phyloP scores from a whole-genome alignment of 2,113 vertebrate species.

The Mormyrus lacerda region DNA sequence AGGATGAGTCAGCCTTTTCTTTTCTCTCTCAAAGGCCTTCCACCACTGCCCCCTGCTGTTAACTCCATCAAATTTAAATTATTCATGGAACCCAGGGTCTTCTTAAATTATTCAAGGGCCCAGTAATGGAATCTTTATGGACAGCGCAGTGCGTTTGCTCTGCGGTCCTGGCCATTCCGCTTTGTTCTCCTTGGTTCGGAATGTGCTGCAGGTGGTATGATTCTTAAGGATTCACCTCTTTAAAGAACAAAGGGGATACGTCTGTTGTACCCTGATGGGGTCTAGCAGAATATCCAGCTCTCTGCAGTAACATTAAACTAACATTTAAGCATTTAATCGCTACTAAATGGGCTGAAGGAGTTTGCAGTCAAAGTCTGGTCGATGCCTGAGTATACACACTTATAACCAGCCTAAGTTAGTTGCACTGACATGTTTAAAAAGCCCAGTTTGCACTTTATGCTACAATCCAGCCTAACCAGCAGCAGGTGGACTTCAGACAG shows the following conservation, averaged over 20 bases:
- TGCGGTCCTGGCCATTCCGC: background rate
- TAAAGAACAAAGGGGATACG: background rate
- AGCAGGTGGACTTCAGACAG: slow-evolving; percentile 54
- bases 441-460: slow-evolving; percentile 36
- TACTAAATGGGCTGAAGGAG: background rate
- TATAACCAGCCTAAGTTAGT: background rate
- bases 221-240: background rate
- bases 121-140: background rate
- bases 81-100: background rate
- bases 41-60: background rate
- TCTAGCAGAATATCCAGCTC: background rate
- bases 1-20: slow-evolving; percentile 14
- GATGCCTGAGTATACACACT: background rate
- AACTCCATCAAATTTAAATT: background rate
- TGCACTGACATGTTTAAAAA: slow-evolving; percentile 18
- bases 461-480: slow-evolving; percentile 55
- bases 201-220: background rate
- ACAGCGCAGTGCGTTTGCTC: background rate
- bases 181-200: background rate
- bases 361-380: background rate
- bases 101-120: background rate
- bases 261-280: background rate
- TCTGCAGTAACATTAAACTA: background rate
- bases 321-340: background rate
- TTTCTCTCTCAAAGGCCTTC: background rate